Conservation (phyloP, 2,113 vertebrate species). For the Myodes glareolus region DNA sequence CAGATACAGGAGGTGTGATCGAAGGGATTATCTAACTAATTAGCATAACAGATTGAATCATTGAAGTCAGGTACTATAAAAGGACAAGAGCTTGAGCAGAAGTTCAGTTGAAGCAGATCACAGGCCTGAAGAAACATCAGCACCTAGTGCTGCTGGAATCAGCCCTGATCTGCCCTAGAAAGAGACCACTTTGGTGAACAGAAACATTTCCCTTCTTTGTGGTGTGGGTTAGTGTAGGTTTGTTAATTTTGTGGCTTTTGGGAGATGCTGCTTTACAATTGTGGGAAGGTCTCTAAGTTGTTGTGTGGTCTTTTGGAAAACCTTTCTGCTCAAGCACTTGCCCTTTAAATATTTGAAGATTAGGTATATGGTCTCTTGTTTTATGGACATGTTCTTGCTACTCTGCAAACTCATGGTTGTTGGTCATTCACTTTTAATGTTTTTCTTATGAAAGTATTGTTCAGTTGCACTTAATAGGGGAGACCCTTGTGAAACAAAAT, state of each 20-base stretch:
- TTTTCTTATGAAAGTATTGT: not conserved
- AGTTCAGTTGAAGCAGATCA: not conserved
- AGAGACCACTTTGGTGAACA: not conserved
- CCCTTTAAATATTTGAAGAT: no score
- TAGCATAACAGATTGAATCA: not conserved
- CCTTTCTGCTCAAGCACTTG: no score
- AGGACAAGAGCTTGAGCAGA: not conserved
- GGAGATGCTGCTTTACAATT: not conserved
- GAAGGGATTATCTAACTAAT: not conserved
- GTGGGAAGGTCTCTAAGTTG: not conserved
- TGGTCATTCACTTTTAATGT: not conserved
- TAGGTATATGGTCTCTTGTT: no score
- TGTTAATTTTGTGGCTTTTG: not conserved
- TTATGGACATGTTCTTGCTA: no score
- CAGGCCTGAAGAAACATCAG: not conserved
- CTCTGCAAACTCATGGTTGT: no score
- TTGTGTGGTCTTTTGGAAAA: not conserved
- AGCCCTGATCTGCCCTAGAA: not conserved
- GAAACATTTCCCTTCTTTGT: not conserved
- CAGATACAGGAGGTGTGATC: not conserved
- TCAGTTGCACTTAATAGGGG: no score
- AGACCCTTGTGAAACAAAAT: not conserved
- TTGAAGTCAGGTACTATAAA: not conserved
- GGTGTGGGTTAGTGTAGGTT: not conserved
- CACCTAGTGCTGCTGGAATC: not conserved